Evolutionary conservation across 2,888 invertebrate species (phyloP).

Genomic region (Ditula angustiorana): DNA sequence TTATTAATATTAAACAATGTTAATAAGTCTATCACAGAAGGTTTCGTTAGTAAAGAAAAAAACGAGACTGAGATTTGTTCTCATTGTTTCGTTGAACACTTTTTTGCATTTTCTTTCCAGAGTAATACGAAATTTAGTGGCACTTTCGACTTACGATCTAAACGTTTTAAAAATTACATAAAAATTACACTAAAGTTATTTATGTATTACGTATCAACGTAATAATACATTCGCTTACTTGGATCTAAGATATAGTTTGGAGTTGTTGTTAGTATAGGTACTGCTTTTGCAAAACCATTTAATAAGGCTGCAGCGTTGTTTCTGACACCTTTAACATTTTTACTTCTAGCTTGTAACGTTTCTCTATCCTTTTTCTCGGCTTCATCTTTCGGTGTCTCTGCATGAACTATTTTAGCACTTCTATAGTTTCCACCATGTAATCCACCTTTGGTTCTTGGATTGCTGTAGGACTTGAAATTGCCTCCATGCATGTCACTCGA

Average conservation of each 20-base stretch:
- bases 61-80: constrained; percentile 4
- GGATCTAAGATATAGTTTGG: constrained; percentile 78
- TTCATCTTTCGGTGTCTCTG: constrained; percentile 46
- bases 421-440: constrained; percentile 79
- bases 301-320: constrained; percentile 66
- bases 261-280: constrained; percentile 70
- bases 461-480: constrained; percentile 57
- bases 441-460: constrained; percentile 50
- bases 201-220: constrained; percentile 63
- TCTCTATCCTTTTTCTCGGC: constrained; percentile 46
- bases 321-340: constrained; percentile 49
- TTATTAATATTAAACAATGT: constrained; percentile 36
- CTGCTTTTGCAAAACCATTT: constrained; percentile 71
- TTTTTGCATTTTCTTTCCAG: constrained; percentile 43
- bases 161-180: constrained; percentile 38
- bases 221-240: constrained; percentile 82
- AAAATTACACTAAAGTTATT: constrained; percentile 38
- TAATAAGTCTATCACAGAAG: constrained; percentile 72
- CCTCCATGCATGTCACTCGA: constrained; percentile 51
- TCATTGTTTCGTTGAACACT: constrained; percentile 47
- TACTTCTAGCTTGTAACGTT: constrained; percentile 44
- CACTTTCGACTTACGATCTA: constrained; percentile 62
- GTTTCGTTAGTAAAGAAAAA: constrained; percentile 46
- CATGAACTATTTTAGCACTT: constrained; percentile 62
- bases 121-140: constrained; percentile 56